Base-by-base conservation (phyloP, 2,113 vertebrate species). In the Centropristis striata region DNA sequence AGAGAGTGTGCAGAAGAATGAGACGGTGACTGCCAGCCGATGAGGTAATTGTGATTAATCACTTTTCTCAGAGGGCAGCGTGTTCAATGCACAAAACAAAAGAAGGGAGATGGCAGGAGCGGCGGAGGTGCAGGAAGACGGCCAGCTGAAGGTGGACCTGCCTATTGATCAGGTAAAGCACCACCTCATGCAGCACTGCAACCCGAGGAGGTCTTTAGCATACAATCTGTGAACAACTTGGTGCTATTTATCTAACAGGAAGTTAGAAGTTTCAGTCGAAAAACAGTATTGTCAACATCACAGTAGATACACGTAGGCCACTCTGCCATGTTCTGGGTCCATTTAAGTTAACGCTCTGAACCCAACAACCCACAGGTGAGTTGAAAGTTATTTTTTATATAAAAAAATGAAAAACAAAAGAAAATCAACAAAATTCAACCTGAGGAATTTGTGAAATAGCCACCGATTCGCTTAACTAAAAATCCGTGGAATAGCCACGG, bases 21-120 rank as follows among this genome's bases (percentile, higher is more conserved):
- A 85, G 63, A 70, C 6, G 61, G 84, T 23, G 69, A 81, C 84
- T 86, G 91, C 90, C 88, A 92, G 78, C 71, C 37, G 79, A 80
- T 85, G 83, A 88, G 74, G 90, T 94, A 95, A 95, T 90, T 77
- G 89, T 92, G 93, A 96, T 94, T 94, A 94, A 94, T 95, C 84
- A 44, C 90, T 90, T 89, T 92, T 88, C 86, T 84, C 78, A 95
- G 95, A 92, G 77, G 90, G 90, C 86, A 87, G 92, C 20, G 74
- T 94, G 87, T 94, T 94, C 86, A 87, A 85, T 84, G 92, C 88
- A 64, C 92, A 86, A 90, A 89, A 88, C 81, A 90, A 85, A 89
- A 92, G 88, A 50, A 93, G 84, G 46, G 92, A 95, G 86, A 77
- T 65, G 41, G 78, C 84, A 14, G 88, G 86, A 81, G 91, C 90